phyloP scores from a whole-genome alignment of 1,140 invertebrate genomes.

The Bombus consobrinus region DNA sequence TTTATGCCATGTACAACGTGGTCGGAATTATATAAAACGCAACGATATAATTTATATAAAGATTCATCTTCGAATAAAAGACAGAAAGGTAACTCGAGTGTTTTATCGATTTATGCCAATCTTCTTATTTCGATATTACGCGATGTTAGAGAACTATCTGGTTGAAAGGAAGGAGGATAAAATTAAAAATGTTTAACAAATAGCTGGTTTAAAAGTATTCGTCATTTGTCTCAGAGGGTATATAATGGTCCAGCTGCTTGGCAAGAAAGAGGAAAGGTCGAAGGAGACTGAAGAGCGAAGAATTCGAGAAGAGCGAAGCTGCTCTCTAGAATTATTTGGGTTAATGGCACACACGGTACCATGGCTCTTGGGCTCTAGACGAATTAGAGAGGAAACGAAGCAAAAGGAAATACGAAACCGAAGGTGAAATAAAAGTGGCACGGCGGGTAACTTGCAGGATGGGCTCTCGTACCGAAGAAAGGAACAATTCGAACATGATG shows the following conservation, averaged over 20 bases:
- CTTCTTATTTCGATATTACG: too few relatives aligned
- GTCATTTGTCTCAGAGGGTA: neutral
- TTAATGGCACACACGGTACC: constrained; percentile 63
- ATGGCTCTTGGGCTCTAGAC: constrained; percentile 37
- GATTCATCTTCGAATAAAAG: too few relatives aligned
- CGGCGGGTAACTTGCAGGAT: neutral
- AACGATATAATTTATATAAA: too few relatives aligned
- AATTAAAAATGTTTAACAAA: neutral
- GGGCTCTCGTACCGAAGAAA: neutral
- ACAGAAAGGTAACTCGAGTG: too few relatives aligned
- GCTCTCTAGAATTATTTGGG: constrained; percentile 67
- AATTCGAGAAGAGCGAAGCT: constrained; percentile 33
- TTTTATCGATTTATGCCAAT: too few relatives aligned
- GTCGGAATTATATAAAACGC: too few relatives aligned
- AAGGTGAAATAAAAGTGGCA: constrained; percentile 17
- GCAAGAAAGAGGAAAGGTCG: neutral
- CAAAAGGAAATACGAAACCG: constrained; percentile 51
- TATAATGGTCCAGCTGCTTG: too few relatives aligned
- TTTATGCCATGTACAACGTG: too few relatives aligned
- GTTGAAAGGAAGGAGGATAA: neutral
- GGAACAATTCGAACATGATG: neutral
- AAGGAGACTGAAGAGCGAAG: neutral
- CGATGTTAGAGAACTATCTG: too few relatives aligned
- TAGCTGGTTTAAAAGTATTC: neutral
- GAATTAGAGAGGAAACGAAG: constrained; percentile 56